Base-by-base conservation (phyloP, 2,113 vertebrate species). In the Morone chrysops region DNA sequence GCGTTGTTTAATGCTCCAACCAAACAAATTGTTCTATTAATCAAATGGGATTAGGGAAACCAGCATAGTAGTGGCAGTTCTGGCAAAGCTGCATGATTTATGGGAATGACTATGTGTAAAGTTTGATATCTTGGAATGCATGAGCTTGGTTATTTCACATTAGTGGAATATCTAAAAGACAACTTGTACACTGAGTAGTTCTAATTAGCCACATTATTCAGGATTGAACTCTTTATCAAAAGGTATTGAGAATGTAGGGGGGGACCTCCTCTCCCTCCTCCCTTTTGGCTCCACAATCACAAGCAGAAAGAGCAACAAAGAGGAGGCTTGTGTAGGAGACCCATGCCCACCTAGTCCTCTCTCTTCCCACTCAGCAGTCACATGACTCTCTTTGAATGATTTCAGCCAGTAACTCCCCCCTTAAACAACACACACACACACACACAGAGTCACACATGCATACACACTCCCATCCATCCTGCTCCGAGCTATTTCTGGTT, bases 291-390 rank as follows among this genome's bases (percentile, higher is more conserved):
- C 53, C 56, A 50, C 74, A 59, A 61, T 74, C 80, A 74, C 25
- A 66, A 83, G 78, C 70, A 70, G 60, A 78, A 69, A 63, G n/a
- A 65, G 48, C 79, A 92, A 94, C 88, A 93, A 90, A 92, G 87
- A 80, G 20, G 70, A 87, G 75, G 70, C 78, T 92, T 93, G 87
- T 93, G 75, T 78, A 38, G n/a, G 84, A 90, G 76, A 63, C 62
- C 68, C 63, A 51, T 85, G 70, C 80, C 90, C 78, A 87, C 62
- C 79, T 72, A 73, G 13, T 80, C 84, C 74, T 75, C 63, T 61
- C 78, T 77, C 74, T 81, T 77, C 57, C 75, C 60, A 78, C 71
- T 82, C 78, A 50, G 63, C 72, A 78, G 51, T 80, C 85, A 86
- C 60, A 75, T 84, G 81, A 81, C 56, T 76, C 63, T 57, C 66